Percentiles rank a stretch among this genome's conserved stretches.
These are phyloP conservation scores for Cepaea hortensis DNA, from an alignment of 2,888 invertebrate genomes.

Conservation along the genomic window DNA sequence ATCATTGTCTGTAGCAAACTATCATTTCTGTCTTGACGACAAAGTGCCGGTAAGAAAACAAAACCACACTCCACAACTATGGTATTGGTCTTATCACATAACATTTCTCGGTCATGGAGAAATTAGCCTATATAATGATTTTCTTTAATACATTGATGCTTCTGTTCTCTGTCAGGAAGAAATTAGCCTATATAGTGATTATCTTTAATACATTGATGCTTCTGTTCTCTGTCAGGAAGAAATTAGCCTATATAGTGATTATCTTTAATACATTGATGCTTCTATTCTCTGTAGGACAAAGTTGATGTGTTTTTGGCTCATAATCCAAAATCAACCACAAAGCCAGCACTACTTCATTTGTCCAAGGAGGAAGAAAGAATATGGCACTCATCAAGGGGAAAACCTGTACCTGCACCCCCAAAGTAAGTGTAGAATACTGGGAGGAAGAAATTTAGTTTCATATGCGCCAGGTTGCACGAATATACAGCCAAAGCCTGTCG, in stretches of 20 bases:
- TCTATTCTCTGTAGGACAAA: neutral
- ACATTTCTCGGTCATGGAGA: too few species aligned
- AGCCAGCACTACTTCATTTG: constrained; percentile 7
- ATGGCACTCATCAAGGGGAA: constrained; percentile 26
- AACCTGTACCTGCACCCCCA: constrained; percentile 15
- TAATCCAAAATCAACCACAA: neutral
- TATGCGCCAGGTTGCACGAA: too few species aligned
- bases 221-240: neutral
- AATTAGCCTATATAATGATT: too few species aligned
- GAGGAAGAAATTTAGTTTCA: too few species aligned
- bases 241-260: neutral
- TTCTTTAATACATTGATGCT: too few species aligned
- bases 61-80: too few species aligned
- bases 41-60: too few species aligned
- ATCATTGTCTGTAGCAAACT: too few species aligned
- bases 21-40: too few species aligned
- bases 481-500: too few species aligned
- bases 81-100: too few species aligned
- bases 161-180: too few species aligned
- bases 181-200: neutral
- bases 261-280: neutral
- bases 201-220: neutral
- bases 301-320: neutral
- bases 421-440: constrained; percentile 12
- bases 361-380: constrained; percentile 31